Base-by-base conservation (phyloP, 2,888 invertebrate genomes). In the Pteria penguin region DNA sequence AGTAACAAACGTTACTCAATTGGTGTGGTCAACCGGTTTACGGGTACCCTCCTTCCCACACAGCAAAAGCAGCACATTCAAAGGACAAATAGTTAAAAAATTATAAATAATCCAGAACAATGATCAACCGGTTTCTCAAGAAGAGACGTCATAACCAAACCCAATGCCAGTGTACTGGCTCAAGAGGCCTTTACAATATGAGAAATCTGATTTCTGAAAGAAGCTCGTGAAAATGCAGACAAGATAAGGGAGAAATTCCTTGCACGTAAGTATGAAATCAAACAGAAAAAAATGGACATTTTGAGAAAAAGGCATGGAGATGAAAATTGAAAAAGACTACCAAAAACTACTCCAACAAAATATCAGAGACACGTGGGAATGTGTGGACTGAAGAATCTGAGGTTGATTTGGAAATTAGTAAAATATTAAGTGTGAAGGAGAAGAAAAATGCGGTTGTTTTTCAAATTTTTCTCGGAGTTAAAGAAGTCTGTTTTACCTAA, bases 61-160 rank as follows among this genome's bases (percentile, higher is more conserved):
- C n/a, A n/a, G n/a, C n/a, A n/a, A n/a, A n/a, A n/a, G n/a, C n/a
- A n/a, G n/a, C n/a, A n/a, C n/a, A n/a, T n/a, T n/a, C n/a, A n/a
- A n/a, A n/a, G n/a, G n/a, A n/a, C n/a, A n/a, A n/a, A n/a, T n/a
- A n/a, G n/a, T n/a, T n/a, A n/a, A n/a, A n/a, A n/a, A n/a, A n/a
- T n/a, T n/a, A n/a, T n/a, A n/a, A n/a, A n/a, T n/a, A n/a, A n/a
- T n/a, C n/a, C n/a, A n/a, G n/a, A n/a, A n/a, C n/a, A n/a, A n/a
- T n/a, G n/a, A n/a, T n/a, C n/a, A n/a, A n/a, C n/a, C n/a, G n/a
- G 18, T 62, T 3, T 68, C 66, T n/a, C 72, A 75, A 33, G 29
- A 72, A 57, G 78, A 75, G 26, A 70, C 8, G 32, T 73, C 2
- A 60, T 76, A 45, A 63, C 57, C 22, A 79, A 79, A 57, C 79